Evolutionary conservation across 2,888 invertebrate genomes (phyloP), one percentile per base, ranked within the genome.

Genomic region (Conchocele bisecta): DNA sequence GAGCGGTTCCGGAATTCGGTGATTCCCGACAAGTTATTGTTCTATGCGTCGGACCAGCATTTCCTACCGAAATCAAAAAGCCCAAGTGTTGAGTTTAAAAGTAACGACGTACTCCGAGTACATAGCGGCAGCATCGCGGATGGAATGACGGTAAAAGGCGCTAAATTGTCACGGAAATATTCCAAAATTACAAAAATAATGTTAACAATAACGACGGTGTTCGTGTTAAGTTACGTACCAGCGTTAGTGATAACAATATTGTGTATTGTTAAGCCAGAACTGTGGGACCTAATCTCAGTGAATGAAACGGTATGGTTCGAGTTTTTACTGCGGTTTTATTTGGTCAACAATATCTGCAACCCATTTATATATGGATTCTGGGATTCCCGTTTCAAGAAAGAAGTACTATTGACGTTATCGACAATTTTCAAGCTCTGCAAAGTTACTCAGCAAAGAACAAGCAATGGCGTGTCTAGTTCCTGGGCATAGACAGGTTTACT

Each of bases 341-440:
- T 82, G 1, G 50, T 82, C 3, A 79, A 79, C 41, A 82, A 73
- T 35, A 67, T 82, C 28, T 75, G 72, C n/a, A 82, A 82, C 37
- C 82, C 82, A 1, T 70, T 82, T 31, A 79, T 82, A 17, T 79
- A 82, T 61, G 77, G 79, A 28, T 79, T 82, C 42, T 75, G 77
- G 69, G 79, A 82, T 46, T 69, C 69, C 41, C 63, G 75, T 39
- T 82, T 82, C 31, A 69, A 69, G 66, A 39, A 65, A 9, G 82
- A 82, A 64, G 48, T 72, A 5, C 24, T 26, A 15, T 65, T 60
- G 22, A 58, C 65, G 1, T 61, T 76, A 17, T 39, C 46, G 24
- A 72, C 69, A 44, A 4, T 72, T 17, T 60, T 37, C n/a, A n/a
- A n/a, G n/a, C n/a, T n/a, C n/a, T n/a, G n/a, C n/a, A n/a, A n/a